Conservation (phyloP, 2,113 vertebrate species). For the Mesocricetus auratus region DNA sequence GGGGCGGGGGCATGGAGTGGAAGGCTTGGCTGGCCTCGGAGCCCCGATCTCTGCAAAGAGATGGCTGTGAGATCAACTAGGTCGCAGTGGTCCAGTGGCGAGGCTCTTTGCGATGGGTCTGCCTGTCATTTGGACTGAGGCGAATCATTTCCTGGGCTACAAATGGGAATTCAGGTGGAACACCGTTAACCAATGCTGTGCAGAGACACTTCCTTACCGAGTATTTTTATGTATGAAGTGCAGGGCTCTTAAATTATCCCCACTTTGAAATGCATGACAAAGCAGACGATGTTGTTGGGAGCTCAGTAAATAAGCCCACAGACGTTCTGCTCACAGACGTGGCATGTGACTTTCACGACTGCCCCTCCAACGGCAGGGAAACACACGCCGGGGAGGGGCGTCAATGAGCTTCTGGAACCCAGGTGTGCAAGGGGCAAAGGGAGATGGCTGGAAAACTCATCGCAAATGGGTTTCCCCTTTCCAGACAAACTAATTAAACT, state of each 20-base stretch:
- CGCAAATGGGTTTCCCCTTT: slow-evolving; percentile 62
- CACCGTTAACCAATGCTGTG: slow-evolving; percentile 63
- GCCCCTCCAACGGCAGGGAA: slow-evolving; percentile 83
- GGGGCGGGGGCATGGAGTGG: background rate
- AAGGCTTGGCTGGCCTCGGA: slow-evolving; percentile 54
- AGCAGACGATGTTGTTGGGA: slow-evolving; percentile 87
- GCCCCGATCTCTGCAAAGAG: slow-evolving; percentile 58
- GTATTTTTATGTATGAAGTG: slow-evolving; percentile 81
- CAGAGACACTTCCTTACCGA: slow-evolving; percentile 72
- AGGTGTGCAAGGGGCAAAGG: slow-evolving; percentile 45
- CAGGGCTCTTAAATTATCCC: slow-evolving; percentile 83
- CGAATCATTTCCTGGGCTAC: slow-evolving; percentile 71
- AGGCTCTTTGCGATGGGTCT: slow-evolving; percentile 64
- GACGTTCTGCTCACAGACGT: slow-evolving; percentile 86
- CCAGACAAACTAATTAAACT: slow-evolving; percentile 82
- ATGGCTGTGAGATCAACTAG: slow-evolving; percentile 64
- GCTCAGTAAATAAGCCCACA: slow-evolving; percentile 86
- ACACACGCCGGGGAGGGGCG: slow-evolving; percentile 76
- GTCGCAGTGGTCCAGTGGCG: slow-evolving; percentile 51
- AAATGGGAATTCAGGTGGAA: background rate
- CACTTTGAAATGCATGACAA: slow-evolving; percentile 84
- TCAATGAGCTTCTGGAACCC: slow-evolving; percentile 78
- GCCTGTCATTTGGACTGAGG: slow-evolving; percentile 65
- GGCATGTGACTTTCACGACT: slow-evolving; percentile 84
- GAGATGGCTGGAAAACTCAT: slow-evolving; percentile 53